phyloP scores from a whole-genome alignment of 2,113 vertebrate species.

The Xenus cinereus region DNA sequence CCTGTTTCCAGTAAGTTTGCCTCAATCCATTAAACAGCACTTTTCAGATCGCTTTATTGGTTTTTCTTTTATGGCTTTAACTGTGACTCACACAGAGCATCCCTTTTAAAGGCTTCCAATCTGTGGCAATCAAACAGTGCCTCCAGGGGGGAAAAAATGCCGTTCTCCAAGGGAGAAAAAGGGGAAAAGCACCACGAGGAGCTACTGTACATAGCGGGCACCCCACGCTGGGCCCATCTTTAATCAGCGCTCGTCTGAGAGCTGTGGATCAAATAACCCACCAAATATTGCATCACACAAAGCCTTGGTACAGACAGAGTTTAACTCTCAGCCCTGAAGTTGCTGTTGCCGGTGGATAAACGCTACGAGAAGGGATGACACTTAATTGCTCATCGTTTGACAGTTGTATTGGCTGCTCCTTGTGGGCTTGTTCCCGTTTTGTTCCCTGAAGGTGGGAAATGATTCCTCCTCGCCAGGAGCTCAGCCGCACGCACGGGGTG shows the following conservation, averaged over 20 bases:
- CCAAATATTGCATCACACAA: background rate
- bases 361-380: background rate
- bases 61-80: slow-evolving; percentile 29
- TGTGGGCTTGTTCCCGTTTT: background rate
- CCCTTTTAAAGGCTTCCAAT: slow-evolving; percentile 18
- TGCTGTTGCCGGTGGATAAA: background rate
- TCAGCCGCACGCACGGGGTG: fast-evolving
- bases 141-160: background rate
- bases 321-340: fast-evolving
- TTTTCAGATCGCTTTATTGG: slow-evolving; percentile 46
- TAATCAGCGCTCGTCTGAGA: background rate
- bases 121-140: background rate
- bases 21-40: slow-evolving; percentile 44
- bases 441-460: background rate
- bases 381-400: background rate
- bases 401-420: background rate
- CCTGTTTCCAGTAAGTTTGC: slow-evolving; percentile 42
- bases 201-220: background rate
- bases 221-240: background rate
- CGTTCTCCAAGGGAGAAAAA: background rate
- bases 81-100: slow-evolving; percentile 8
- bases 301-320: background rate
- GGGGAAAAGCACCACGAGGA: background rate
- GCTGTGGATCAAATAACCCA: background rate
- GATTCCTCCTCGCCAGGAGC: fast-evolving